Percentiles rank a stretch among this genome's conserved stretches.
phyloP scores from a whole-genome alignment of 1,140 invertebrate genomes.

The Drosophila oshimai region DNA sequence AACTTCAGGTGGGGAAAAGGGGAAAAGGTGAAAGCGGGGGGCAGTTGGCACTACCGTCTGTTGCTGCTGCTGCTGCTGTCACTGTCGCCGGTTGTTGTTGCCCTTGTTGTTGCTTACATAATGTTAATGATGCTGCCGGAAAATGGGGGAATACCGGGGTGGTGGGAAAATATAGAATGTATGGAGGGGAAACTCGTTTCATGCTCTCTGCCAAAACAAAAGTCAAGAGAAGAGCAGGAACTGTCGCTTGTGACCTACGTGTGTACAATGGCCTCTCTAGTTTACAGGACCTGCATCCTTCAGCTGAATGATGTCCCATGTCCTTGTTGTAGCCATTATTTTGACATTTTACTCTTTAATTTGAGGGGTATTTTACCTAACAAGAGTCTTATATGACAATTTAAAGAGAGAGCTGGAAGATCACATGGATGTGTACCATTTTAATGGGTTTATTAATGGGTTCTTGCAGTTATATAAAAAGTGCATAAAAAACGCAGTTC shows the following conservation, averaged over 20 bases:
- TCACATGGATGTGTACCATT: too few species aligned
- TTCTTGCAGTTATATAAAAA: too few species aligned
- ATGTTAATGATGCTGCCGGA: conserved; percentile 74
- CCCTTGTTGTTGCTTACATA: conserved; percentile 59
- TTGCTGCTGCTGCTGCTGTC: conserved; percentile 19
- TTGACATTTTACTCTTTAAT: not conserved
- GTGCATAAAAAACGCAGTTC: too few species aligned
- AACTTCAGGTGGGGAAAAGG: conserved; percentile 55
- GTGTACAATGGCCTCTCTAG: conserved; percentile 23
- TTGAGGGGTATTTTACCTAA: not conserved
- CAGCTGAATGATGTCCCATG: conserved; percentile 1
- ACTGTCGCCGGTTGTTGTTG: conserved; percentile 38
- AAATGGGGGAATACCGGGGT: conserved; percentile 13
- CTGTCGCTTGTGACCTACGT: conserved; percentile 39
- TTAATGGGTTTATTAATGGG: too few species aligned
- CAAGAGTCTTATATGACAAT: not conserved
- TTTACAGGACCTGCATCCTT: conserved; percentile 29
- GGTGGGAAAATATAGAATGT: not conserved
- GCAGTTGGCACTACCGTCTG: conserved; percentile 58
- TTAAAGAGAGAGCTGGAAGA: too few species aligned
- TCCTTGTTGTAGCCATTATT: conserved; percentile 1
- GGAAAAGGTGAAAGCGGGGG: conserved; percentile 2
- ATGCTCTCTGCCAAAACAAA: conserved; percentile 70
- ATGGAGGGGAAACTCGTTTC: conserved; percentile 55
- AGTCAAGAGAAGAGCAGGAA: conserved; percentile 32